Evolutionary conservation across 2,797 vertebrate genomes (phyloP).

Genomic region (Acomys russatus): DNA sequence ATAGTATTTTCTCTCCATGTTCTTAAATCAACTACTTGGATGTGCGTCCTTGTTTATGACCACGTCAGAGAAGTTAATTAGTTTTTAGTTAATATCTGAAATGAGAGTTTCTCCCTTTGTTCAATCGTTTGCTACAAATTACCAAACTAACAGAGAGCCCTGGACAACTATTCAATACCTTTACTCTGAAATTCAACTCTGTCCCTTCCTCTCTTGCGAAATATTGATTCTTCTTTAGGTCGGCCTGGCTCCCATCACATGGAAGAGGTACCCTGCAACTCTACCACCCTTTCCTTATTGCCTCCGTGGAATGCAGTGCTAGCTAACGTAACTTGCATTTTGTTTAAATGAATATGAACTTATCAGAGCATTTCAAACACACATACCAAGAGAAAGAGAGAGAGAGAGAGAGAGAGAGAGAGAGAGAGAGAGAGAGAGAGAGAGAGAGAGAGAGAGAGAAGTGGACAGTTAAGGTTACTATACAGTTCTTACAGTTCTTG

Average conservation of each 20-base stretch:
- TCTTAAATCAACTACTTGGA: slow-evolving; percentile 28
- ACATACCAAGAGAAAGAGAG: not conserved
- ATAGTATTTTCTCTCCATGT: not conserved
- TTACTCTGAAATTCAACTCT: slow-evolving; percentile 39
- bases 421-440: no score
- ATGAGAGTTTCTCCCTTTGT: slow-evolving; percentile 26
- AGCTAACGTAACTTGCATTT: not conserved
- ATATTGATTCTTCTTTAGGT: slow-evolving; percentile 36
- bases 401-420: no score
- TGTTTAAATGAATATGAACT: slow-evolving; percentile 17
- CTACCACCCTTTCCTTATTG: not conserved
- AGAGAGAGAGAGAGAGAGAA: no score
- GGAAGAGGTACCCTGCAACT: not conserved
- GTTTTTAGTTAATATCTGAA: slow-evolving; percentile 75
- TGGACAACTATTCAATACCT: slow-evolving; percentile 62
- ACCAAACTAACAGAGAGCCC: slow-evolving; percentile 19
- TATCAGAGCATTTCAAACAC: not conserved
- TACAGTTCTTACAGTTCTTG: not conserved
- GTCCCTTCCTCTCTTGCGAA: not conserved
- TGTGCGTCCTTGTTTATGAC: slow-evolving; percentile 66
- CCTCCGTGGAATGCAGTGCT: not conserved
- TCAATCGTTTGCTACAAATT: slow-evolving; percentile 64
- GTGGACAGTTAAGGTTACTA: not conserved
- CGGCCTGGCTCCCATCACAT: not conserved
- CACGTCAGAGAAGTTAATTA: slow-evolving; percentile 71